Evolutionary conservation across 2,113 vertebrate species (phyloP).

Genomic region (Esox niger): DNA sequence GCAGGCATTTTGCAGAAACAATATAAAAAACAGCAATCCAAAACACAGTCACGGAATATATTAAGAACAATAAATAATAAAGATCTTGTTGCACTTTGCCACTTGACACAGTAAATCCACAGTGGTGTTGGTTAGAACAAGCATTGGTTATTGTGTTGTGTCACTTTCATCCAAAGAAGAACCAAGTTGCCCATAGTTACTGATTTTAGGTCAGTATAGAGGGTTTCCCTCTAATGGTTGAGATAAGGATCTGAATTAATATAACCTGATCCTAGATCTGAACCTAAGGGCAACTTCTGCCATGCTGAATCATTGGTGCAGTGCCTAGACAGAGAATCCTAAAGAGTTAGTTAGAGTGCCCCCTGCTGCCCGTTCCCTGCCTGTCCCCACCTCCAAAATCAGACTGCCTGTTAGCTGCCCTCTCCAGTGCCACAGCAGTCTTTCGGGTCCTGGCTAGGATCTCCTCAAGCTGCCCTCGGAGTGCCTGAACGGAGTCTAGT

Average conservation of each 20-base stretch:
- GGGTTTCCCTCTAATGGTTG: too few relatives aligned
- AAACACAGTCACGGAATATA: conserved; percentile 46
- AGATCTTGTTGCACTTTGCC: conserved; percentile 39
- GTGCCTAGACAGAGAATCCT: conserved; percentile 49
- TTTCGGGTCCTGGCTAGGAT: conserved; percentile 83
- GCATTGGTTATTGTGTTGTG: conserved; percentile 29
- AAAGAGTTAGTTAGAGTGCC: conserved; percentile 60
- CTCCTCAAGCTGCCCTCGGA: conserved; percentile 87
- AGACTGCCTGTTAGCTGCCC: conserved; percentile 70
- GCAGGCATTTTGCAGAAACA: conserved; percentile 46
- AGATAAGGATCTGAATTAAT: too few relatives aligned
- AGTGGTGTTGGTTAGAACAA: conserved; percentile 29
- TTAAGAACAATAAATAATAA: conserved; percentile 14
- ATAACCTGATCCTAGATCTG: too few relatives aligned
- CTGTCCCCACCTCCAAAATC: conserved; percentile 93
- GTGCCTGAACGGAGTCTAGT: conserved; percentile 82
- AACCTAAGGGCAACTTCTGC: conserved; percentile 11
- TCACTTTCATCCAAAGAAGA: conserved; percentile 26
- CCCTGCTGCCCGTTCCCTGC: conserved; percentile 77
- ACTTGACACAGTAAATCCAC: conserved; percentile 25
- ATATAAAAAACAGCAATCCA: conserved; percentile 46
- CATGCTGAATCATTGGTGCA: conserved; percentile 26
- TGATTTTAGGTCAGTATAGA: too few relatives aligned
- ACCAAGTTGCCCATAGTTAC: conserved; percentile 36
- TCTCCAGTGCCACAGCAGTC: conserved; percentile 81